Conservation (phyloP, 2,888 invertebrate genomes). For the Abscondita cerata region DNA sequence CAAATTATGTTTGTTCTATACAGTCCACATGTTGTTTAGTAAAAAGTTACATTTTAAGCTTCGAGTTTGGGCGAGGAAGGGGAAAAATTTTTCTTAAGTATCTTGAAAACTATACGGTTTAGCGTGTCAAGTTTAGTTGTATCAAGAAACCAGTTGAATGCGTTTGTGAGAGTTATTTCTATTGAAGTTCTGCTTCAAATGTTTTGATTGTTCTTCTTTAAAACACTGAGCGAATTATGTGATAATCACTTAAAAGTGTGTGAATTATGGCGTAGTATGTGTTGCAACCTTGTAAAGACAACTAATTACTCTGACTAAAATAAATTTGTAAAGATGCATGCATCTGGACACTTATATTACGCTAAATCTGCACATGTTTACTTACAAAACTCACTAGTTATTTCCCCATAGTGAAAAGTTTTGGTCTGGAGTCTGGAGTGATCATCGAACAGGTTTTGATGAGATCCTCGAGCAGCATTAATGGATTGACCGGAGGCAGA, state of each 20-base stretch:
- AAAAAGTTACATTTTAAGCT: background rate
- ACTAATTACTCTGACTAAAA: background rate
- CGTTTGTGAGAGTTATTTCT: background rate
- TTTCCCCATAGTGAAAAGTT: too few species aligned
- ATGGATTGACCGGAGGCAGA: too few species aligned
- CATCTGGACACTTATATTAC: background rate
- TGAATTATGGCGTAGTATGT: background rate
- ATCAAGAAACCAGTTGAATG: background rate
- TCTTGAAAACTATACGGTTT: background rate
- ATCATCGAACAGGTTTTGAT: too few species aligned
- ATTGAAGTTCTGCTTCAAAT: background rate
- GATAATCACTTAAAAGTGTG: background rate
- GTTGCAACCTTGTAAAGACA: background rate
- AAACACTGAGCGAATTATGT: background rate
- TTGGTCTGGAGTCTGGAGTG: too few species aligned
- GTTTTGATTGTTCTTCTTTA: background rate
- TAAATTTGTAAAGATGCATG: background rate
- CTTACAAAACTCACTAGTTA: too few species aligned
- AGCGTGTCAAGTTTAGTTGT: background rate
- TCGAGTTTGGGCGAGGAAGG: background rate
- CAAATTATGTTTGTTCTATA: background rate
- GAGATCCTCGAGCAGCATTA: too few species aligned
- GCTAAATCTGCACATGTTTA: too few species aligned
- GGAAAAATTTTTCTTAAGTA: background rate
- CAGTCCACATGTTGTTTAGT: background rate